Percentiles rank a stretch among this genome's conserved stretches.
Conservation (phyloP, 2,888 invertebrate genomes). For the Myathropa florea region DNA sequence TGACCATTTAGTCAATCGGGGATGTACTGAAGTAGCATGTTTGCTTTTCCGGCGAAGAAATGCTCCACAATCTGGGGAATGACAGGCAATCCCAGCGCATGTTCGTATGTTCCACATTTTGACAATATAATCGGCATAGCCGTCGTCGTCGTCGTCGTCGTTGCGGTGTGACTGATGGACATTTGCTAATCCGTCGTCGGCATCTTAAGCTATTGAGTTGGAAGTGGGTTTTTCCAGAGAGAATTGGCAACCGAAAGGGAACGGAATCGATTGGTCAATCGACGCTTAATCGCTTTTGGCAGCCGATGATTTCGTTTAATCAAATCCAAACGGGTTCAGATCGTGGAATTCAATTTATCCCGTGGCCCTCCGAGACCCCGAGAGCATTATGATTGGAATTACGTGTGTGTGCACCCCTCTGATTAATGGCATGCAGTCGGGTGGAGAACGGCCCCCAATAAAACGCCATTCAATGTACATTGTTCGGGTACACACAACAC, state of each 20-base stretch:
- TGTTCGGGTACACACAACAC: constrained; percentile 2
- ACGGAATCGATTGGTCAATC: constrained; percentile 42
- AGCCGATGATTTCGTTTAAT: constrained; percentile 60
- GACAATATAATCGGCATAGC: constrained; percentile 63
- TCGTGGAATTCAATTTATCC: constrained; percentile 40
- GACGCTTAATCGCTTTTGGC: constrained; percentile 58
- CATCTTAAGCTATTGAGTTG: constrained; percentile 18
- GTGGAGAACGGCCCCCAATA: constrained; percentile 34
- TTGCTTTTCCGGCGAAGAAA: constrained; percentile 61
- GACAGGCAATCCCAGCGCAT: constrained; percentile 6
- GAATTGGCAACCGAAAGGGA: no score
- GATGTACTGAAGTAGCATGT: constrained; percentile 41
- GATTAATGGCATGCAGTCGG: constrained; percentile 51
- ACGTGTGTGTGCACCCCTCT: constrained; percentile 28
- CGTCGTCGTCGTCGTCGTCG: constrained; percentile 14
- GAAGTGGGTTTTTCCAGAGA: constrained; percentile 7
- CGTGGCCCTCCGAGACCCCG: background rate
- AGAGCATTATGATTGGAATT: constrained; percentile 39
- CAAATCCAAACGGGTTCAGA: constrained; percentile 22
- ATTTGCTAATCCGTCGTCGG: constrained; percentile 40
- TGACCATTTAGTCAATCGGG: constrained; percentile 56
- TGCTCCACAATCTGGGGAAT: constrained; percentile 16
- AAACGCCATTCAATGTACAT: constrained; percentile 40
- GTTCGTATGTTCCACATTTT: constrained; percentile 56
- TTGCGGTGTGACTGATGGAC: constrained; percentile 42